Evolutionary conservation across 2,888 invertebrate genomes (phyloP).

Genomic region (Zonitis immaculata): DNA sequence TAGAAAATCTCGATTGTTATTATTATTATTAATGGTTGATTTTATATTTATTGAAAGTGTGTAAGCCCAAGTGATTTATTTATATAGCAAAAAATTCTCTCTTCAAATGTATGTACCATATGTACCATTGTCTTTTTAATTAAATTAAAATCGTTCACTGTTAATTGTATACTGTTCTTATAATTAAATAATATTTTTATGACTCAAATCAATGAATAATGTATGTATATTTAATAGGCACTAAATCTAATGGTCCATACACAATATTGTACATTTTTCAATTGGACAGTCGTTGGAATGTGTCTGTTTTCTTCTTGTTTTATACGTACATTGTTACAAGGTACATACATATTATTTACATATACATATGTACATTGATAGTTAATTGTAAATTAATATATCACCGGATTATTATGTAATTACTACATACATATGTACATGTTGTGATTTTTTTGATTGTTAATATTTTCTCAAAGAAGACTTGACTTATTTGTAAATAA

Average conservation of each 20-base stretch:
- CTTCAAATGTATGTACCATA: neutral
- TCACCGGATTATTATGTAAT: too few species aligned
- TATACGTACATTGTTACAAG: too few species aligned
- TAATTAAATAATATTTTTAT: slow-evolving; percentile 17
- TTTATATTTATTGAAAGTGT: neutral
- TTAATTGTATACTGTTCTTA: slow-evolving; percentile 13
- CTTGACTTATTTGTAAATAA: neutral
- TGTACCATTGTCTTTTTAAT: too few species aligned
- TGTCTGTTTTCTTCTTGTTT: slow-evolving; percentile 21
- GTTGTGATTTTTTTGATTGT: slow-evolving; percentile 22
- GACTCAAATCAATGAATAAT: slow-evolving; percentile 9
- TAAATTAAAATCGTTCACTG: too few species aligned
- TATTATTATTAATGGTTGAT: neutral
- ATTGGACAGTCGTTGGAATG: slow-evolving; percentile 13
- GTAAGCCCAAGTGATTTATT: neutral
- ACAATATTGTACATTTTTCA: slow-evolving; percentile 5
- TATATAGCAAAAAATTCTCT: neutral
- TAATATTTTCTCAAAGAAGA: slow-evolving; percentile 17
- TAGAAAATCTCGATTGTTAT: neutral
- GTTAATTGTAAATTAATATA: slow-evolving; percentile 7
- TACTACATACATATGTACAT: too few species aligned
- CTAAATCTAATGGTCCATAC: slow-evolving; percentile 15
- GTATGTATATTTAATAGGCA: slow-evolving; percentile 20
- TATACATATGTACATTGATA: too few species aligned
- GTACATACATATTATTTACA: too few species aligned